Evolutionary conservation across 1,140 invertebrate genomes (phyloP).

Genomic region (Danaus plexippus): DNA sequence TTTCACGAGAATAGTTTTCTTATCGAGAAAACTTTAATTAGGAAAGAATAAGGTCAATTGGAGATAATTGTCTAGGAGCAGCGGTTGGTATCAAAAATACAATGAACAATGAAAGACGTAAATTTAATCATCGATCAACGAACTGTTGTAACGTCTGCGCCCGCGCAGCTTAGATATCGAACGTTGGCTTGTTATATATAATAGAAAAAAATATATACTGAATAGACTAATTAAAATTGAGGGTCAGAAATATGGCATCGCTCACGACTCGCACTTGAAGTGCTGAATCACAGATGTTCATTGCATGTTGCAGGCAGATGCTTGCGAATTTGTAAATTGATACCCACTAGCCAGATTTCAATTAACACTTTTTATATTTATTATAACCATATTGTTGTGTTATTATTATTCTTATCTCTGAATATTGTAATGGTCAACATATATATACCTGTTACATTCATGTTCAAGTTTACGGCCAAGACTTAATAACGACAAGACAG

Average conservation of each 20-base stretch:
- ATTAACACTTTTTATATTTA: neutral
- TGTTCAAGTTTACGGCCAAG: too few relatives aligned
- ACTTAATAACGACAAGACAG: too few relatives aligned
- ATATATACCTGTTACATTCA: too few relatives aligned
- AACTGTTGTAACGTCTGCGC: conserved; percentile 32
- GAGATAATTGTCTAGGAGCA: neutral
- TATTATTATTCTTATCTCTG: too few relatives aligned
- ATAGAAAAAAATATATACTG: conserved; percentile 10
- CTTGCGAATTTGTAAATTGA: conserved; percentile 31
- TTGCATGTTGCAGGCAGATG: conserved; percentile 40
- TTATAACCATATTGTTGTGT: too few relatives aligned
- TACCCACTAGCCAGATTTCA: conserved; percentile 10
- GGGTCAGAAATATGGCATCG: conserved; percentile 39
- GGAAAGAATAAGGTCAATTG: too few relatives aligned
- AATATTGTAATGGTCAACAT: too few relatives aligned
- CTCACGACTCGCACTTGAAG: conserved; percentile 30
- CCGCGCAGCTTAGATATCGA: conserved; percentile 22
- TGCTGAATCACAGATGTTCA: conserved; percentile 41
- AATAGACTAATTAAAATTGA: conserved; percentile 54
- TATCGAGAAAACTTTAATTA: too few relatives aligned
- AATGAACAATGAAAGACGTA: conserved; percentile 19
- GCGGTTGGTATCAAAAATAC: conserved; percentile 10
- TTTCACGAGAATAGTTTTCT: neutral
- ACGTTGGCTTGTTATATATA: too few relatives aligned
- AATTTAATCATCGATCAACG: conserved; percentile 22